These are phyloP conservation scores for Ptychobarbus kaznakovi DNA, from an alignment of 2,797 vertebrate genomes.

Conservation along the genomic window DNA sequence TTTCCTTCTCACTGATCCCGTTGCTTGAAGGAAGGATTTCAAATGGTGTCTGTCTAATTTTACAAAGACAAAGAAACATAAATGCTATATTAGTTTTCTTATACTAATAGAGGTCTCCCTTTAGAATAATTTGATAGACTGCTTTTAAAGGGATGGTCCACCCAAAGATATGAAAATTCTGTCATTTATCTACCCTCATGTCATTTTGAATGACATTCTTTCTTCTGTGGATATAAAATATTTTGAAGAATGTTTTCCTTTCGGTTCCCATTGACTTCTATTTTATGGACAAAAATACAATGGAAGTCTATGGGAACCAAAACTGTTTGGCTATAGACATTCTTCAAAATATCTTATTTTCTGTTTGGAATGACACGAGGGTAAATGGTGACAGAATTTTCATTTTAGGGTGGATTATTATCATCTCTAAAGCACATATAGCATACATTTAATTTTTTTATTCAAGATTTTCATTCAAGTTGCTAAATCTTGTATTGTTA, in stretches of 20 bases:
- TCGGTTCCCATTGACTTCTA: not conserved
- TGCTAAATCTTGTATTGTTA: not conserved
- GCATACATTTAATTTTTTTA: not conserved
- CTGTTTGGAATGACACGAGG: not conserved
- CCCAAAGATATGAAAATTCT: not conserved
- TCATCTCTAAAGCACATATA: not conserved
- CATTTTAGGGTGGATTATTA: not conserved
- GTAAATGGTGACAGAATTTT: not conserved
- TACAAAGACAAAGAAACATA: not conserved
- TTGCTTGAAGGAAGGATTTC: constrained; percentile 17
- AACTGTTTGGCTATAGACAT: not conserved
- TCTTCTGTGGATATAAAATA: not conserved
- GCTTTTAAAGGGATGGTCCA: not conserved
- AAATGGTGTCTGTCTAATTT: constrained; percentile 10
- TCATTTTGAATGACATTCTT: not conserved
- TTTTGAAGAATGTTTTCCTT: not conserved
- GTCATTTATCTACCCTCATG: not conserved
- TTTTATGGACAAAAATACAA: not conserved
- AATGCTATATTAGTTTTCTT: not conserved
- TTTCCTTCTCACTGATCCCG: constrained; percentile 3
- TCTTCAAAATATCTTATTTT: not conserved
- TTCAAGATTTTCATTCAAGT: not conserved
- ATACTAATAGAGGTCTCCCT: not conserved
- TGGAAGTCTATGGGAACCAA: not conserved
- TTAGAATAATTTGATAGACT: not conserved